phyloP scores from a whole-genome alignment of 2,888 invertebrate species.

The Pedicia rivosa region DNA sequence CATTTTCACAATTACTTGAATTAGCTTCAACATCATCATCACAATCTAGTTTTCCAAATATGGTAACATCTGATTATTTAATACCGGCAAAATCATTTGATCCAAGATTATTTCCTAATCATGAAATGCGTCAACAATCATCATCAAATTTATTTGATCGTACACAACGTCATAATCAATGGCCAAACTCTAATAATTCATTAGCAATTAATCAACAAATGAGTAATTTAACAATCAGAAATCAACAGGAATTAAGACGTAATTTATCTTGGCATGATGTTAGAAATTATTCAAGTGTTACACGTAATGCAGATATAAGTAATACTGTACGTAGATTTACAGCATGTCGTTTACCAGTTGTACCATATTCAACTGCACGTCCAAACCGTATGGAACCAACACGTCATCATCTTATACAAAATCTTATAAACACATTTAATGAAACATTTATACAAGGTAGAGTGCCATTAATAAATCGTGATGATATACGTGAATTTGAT shows the following conservation, averaged over 20 bases:
- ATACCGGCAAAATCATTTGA: too few species aligned
- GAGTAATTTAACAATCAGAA: conserved; percentile 7
- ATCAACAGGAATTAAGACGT: conserved; percentile 6
- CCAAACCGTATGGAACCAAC: too few species aligned
- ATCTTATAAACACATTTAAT: too few species aligned
- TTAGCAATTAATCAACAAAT: conserved; percentile 7
- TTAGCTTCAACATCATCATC: background rate
- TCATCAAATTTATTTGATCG: background rate
- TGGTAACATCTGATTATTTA: too few species aligned
- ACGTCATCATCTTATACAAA: too few species aligned
- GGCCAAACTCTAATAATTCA: too few species aligned
- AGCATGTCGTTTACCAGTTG: too few species aligned
- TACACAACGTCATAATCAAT: background rate
- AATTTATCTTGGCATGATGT: conserved; percentile 6
- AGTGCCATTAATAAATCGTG: conserved; percentile 2
- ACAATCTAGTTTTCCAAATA: background rate
- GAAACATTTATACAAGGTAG: conserved; percentile 8
- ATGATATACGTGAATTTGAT: conserved; percentile 9
- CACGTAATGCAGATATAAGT: background rate
- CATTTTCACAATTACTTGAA: background rate
- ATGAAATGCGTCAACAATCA: too few species aligned
- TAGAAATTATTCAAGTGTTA: background rate
- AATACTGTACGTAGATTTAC: too few species aligned
- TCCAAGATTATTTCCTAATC: too few species aligned
- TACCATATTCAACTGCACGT: too few species aligned